Conservation (phyloP, 1,140 invertebrate genomes). For the Pemphigus obesinymphae region DNA sequence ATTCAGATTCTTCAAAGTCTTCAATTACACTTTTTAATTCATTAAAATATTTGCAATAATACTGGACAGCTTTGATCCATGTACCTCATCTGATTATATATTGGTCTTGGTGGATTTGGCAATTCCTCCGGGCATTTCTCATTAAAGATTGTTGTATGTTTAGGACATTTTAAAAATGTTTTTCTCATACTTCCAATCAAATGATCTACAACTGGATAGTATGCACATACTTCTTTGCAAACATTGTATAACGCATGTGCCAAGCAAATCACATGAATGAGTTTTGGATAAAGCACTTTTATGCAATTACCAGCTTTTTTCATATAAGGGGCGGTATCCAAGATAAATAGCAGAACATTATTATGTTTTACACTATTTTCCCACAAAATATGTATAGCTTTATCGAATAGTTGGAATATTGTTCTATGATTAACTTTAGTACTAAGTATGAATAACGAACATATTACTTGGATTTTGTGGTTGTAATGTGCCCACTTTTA, state of each 20-base stretch:
- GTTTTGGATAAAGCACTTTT: background rate
- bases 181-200: background rate
- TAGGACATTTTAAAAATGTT: background rate
- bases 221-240: background rate
- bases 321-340: background rate
- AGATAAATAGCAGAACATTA: background rate
- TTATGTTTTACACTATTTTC: background rate
- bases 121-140: background rate
- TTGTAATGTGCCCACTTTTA: too few relatives aligned
- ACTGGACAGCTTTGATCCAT: background rate
- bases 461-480: too few relatives aligned
- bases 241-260: background rate
- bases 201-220: background rate
- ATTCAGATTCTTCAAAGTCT: background rate
- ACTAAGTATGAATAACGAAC: too few relatives aligned
- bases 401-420: background rate
- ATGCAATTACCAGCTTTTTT: background rate
- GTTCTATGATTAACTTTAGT: too few relatives aligned
- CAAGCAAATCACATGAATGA: background rate
- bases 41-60: too few relatives aligned
- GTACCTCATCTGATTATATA: background rate
- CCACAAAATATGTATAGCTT: background rate
- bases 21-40: background rate
- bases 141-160: background rate
- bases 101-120: background rate